These are phyloP conservation scores for Agonopterix arenella DNA, from an alignment of 2,888 invertebrate genomes.

Conservation along the genomic window DNA sequence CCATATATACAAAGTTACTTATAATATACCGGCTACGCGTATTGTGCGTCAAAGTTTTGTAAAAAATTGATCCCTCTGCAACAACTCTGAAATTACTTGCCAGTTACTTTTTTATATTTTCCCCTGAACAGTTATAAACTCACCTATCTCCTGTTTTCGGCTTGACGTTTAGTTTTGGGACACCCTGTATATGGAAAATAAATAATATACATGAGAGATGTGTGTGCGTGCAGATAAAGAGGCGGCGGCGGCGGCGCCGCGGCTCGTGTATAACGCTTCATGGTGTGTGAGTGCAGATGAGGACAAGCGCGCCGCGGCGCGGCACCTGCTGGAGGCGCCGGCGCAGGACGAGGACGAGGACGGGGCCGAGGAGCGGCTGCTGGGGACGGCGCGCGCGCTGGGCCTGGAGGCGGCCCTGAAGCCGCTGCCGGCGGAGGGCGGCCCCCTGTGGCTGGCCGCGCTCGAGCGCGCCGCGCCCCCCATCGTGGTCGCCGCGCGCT, in stretches of 20 bases:
- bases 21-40: no score
- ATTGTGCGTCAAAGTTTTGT: no score
- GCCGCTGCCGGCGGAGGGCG: constrained; percentile 11
- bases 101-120: no score
- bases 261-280: neutral
- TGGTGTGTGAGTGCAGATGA: constrained; percentile 14
- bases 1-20: no score
- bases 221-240: no score
- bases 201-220: no score
- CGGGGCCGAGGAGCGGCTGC: constrained; percentile 17
- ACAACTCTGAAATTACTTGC: no score
- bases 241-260: neutral
- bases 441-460: constrained; percentile 22
- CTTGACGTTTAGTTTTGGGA: no score
- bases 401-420: constrained; percentile 17
- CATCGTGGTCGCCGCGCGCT: constrained; percentile 24
- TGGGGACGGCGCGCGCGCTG: constrained; percentile 20
- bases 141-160: no score
- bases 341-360: neutral
- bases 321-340: constrained; percentile 13
- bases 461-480: constrained; percentile 29
- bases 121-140: no score
- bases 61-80: no score
- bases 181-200: no score
- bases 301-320: constrained; percentile 12